Percentiles rank a stretch among this genome's conserved stretches.
Evolutionary conservation across 2,113 vertebrate genomes (phyloP).

Genomic region (Numida meleagris): DNA sequence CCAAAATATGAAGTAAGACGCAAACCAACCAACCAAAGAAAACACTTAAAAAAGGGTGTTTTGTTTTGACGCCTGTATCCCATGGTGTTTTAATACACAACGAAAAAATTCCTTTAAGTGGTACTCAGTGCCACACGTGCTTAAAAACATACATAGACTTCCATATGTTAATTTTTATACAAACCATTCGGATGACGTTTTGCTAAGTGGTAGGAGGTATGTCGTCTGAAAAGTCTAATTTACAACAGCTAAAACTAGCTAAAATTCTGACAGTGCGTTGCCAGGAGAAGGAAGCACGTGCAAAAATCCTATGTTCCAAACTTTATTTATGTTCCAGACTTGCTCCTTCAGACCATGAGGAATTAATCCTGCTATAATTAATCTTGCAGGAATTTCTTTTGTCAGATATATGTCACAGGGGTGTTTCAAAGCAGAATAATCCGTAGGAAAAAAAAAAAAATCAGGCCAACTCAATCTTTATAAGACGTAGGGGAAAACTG

Average conservation of each 20-base stretch:
- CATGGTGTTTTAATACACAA: background rate
- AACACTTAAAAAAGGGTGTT: background rate
- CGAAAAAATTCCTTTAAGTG: background rate
- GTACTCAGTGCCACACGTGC: background rate
- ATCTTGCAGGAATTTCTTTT: background rate
- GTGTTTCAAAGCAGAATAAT: background rate
- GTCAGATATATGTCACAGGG: accelerated
- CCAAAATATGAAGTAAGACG: background rate
- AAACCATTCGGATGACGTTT: background rate
- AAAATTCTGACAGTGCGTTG: background rate
- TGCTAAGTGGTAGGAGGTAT: background rate
- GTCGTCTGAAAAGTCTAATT: background rate
- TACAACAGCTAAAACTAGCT: background rate
- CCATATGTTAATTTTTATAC: background rate
- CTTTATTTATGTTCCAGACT: background rate
- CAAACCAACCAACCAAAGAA: background rate
- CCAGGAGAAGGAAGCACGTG: background rate
- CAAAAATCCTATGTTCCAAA: background rate
- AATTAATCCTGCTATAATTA: background rate
- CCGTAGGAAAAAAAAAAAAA: background rate
- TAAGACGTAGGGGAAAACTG: background rate
- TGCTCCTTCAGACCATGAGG: background rate
- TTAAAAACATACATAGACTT: background rate
- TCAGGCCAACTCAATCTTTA: background rate
- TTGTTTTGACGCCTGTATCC: background rate